Base-by-base conservation (phyloP, 2,797 vertebrate genomes). In the Perdix hodgsoniae region DNA sequence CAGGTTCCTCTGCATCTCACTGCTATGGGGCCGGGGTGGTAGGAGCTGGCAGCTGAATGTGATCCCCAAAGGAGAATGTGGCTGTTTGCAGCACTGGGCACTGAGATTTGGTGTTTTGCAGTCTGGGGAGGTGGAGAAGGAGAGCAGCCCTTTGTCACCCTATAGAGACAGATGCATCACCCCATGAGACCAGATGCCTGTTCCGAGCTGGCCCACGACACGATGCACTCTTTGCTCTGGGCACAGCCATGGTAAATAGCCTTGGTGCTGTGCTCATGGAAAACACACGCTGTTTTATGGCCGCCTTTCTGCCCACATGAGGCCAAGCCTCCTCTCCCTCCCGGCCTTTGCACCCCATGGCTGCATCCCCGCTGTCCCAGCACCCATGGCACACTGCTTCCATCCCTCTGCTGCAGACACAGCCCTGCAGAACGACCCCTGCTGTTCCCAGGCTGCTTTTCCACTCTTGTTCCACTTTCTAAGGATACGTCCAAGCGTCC, bases 11-110 rank as follows among this genome's bases (percentile, higher is more conserved):
- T 29, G 61, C 35, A 70, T 54, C 69, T 64, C 1, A 0, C 6
- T 11, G 14, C 19, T 4, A 9, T 0, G 0, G n/a, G 14, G 14
- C 3, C 0, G 2, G 16, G 23, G 33, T 2, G 9, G 61, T 0
- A 0, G 73, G 16, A 2, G 24, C 50, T 50, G 14, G 71, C 2
- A 3, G 17, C 73, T 75, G 86, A 78, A 82, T 60, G 69, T 1
- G 8, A 18, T 26, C 21, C 49, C 21, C 4, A 15, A 22, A 11
- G 31, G 21, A 45, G 31, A 52, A 52, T 17, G 27, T 29, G 50
- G 14, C 27, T 29, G 50, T 17, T 27, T 5, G 2, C 16, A 52
- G 50, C 47, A 8, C 47, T 49, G 35, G 54, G 22, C 37, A 31
- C 0, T 6, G 52, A 70, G 45, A 37, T 10, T 35, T 60, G 81